Base-by-base conservation (phyloP, 2,888 invertebrate genomes). In the Lacanobia wlatinum region DNA sequence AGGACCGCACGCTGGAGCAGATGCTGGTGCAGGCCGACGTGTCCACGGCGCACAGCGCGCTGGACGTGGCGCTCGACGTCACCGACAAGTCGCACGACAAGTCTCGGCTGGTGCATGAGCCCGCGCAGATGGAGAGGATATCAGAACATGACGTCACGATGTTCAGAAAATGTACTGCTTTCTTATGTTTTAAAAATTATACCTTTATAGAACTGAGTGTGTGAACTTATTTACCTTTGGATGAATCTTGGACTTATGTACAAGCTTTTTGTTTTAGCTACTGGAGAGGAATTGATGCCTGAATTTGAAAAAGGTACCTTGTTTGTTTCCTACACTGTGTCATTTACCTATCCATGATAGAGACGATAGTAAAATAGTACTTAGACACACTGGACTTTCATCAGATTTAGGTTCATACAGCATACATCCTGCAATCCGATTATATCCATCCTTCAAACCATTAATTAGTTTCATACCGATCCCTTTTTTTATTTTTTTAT, bases 1-100 rank as follows among this genome's bases (percentile, higher is more conserved):
- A 82, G 1, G 92, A 95, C 55, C 89, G 90, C n/a, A 92, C 93
- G 0, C 40, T 94, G 0, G 95, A 95, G 78, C 82, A 89, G 83
- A 94, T 95, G 95, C 63, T 94, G 74, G 87, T 80, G 0, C 87
- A 84, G 0, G 82, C 83, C 0, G 90, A 91, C 16, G 70, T 80
- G 2, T 84, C 90, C 0, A 86, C 80, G 2, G 80, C 66, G 0
- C 91, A 80, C 68, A 93, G 94, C 73, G 91, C 85, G 0, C 82
- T 92, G 9, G 91, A 89, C n/a, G 23, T 86, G 50, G 75, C 75
- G 7, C 87, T 89, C 34, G 88, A 90, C 63, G 38, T 77, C 10
- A 87, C 89, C 55, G 93, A 93, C 70, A 87, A 85, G 71, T 91
- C 92, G 46, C 91, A 88, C 61, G 93, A 93, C 72, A 87, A 77